A percentile compares a stretch with the other conserved stretches of the same genome.
Conservation (phyloP, 2,797 vertebrate genomes). For the Neosilurus hyrtlii region DNA sequence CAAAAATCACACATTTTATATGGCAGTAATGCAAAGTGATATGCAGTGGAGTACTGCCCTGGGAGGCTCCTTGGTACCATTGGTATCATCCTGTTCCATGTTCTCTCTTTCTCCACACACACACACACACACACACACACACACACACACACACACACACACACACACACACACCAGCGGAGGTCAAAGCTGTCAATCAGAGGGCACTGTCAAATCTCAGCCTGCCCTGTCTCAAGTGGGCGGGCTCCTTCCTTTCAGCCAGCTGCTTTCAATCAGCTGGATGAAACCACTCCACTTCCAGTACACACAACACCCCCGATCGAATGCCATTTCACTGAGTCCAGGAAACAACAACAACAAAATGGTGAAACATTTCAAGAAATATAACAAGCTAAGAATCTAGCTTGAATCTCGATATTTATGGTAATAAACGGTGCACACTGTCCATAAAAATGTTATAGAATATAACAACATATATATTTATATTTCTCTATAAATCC, state of each 20-base stretch:
- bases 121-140: conserved; percentile 64
- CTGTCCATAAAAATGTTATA: not conserved
- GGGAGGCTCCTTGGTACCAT: conserved; percentile 58
- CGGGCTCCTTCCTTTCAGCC: conserved; percentile 73
- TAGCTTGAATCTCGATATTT: not conserved
- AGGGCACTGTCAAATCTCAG: conserved; percentile 77
- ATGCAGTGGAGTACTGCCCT: conserved; percentile 29
- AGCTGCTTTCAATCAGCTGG: conserved; percentile 82
- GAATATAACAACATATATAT: no score
- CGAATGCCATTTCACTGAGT: conserved; percentile 42
- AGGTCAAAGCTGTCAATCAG: conserved; percentile 80
- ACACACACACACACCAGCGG: conserved; percentile 45
- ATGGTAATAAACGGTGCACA: not conserved
- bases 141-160: conserved; percentile 54
- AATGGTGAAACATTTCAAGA: no score
- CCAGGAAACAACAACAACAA: conserved; percentile 16
- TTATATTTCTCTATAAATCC: no score
- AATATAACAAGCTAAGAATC: no score
- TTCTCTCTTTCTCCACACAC: conserved; percentile 24
- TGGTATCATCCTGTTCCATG: conserved; percentile 59
- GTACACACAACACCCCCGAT: conserved; percentile 51
- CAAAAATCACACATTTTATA: not conserved
- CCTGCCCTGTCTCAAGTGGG: conserved; percentile 72
- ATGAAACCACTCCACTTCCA: conserved; percentile 34
- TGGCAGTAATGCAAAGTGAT: conserved; percentile 24